Evolutionary conservation across 2,113 vertebrate species (phyloP).

Genomic region (Thalassarche chlororhynchos): DNA sequence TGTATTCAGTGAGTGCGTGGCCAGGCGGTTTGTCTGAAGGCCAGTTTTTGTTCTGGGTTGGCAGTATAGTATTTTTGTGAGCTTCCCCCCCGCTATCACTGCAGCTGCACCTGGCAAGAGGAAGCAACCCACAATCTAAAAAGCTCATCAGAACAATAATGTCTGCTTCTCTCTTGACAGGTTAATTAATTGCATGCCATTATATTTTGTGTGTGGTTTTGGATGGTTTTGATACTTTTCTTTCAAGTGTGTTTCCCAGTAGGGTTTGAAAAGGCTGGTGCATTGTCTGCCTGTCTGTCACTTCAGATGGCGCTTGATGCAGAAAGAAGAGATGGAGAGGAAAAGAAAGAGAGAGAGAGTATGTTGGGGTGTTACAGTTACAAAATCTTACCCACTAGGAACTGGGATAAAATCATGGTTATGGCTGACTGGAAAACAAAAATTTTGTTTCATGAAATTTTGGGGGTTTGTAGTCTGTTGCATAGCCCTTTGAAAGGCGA

Average conservation of each 20-base stretch:
- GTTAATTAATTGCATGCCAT: slow-evolving; percentile 45
- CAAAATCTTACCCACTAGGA: neutral
- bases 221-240: slow-evolving; percentile 23
- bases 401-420: neutral
- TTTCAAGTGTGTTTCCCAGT: neutral
- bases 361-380: neutral
- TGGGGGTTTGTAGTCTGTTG: neutral
- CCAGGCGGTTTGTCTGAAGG: neutral
- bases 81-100: neutral
- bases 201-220: slow-evolving; percentile 40
- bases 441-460: neutral
- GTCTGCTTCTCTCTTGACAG: slow-evolving; percentile 42
- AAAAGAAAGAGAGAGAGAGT: neutral
- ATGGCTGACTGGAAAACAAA: neutral
- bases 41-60: slow-evolving; percentile 27
- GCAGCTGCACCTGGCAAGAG: slow-evolving; percentile 58
- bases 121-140: slow-evolving; percentile 3
- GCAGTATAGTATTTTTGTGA: neutral
- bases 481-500: neutral
- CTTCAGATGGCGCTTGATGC: neutral
- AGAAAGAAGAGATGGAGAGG: neutral
- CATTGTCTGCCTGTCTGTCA: slow-evolving; percentile 47
- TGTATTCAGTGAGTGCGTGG: neutral
- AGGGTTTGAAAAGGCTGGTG: slow-evolving; percentile 2
- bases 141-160: slow-evolving; percentile 23